Evolutionary conservation across 2,888 invertebrate genomes (phyloP), one percentile per base, ranked within the genome.

Genomic region (Sesia apiformis): DNA sequence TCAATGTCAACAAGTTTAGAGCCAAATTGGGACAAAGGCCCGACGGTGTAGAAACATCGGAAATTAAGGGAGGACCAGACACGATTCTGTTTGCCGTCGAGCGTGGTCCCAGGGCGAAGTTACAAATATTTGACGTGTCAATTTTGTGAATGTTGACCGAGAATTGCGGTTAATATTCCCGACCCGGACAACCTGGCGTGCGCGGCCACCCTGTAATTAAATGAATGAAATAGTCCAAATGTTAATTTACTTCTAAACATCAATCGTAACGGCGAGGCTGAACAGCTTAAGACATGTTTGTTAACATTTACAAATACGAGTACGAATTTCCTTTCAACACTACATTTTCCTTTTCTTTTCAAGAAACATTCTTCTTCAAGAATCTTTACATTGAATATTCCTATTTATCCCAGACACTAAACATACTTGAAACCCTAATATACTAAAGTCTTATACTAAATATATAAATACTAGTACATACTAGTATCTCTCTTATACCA

Each of bases 101-200:
- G 84, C 87, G 87, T 87, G 83, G 86, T 89, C 87, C 84, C 87
- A 84, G 86, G 86, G 82, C 87, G 83, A 86, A 88, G 88, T 84
- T 84, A 88, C 90, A 90, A 90, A 90, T 90, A 90, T 90, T 90
- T 90, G 89, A 89, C 86, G 89, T 90, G 90, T 90, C 90, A 90
- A 90, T 90, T 90, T 88, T 86, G 84, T 81, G 84, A 86, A 87
- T 90, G 89, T 90, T 90, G 89, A 89, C 89, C 80, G 83, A 87
- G 88, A 84, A 87, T 87, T 84, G 88, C 77, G 90, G 89, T 87
- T 88, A 89, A 89, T 89, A 88, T 88, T 84, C 83, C 79, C 79
- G 79, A 79, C 78, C 85, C 81, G 80, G 71, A 68, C 77, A 79
- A 81, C 82, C 84, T 81, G 82, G 64, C 71, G 75, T 70, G 70